Conservation (phyloP, 2,888 invertebrate species). For the Rhabditoides inermis region DNA sequence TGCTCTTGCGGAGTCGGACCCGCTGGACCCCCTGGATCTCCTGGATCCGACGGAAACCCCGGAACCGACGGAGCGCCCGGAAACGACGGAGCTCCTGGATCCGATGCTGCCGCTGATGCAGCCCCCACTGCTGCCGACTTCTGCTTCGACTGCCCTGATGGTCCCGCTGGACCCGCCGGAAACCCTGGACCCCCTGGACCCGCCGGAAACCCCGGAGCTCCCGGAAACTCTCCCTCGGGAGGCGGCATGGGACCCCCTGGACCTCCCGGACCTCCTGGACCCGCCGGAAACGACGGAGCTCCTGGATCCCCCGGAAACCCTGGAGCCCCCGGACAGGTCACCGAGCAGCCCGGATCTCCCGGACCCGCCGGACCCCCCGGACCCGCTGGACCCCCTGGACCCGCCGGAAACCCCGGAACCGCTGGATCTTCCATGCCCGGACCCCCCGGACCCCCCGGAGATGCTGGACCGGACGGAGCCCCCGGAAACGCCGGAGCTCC, state of each 20-base stretch:
- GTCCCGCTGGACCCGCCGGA: constrained; percentile 37
- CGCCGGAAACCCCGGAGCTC: constrained; percentile 32
- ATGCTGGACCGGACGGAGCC: constrained; percentile 25
- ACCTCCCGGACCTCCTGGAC: constrained; percentile 35
- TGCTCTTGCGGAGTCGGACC: too few relatives aligned
- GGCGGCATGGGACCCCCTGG: constrained; percentile 25
- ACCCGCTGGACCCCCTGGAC: too few relatives aligned
- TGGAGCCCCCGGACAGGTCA: constrained; percentile 32
- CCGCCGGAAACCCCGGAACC: too few relatives aligned
- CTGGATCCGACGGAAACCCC: too few relatives aligned
- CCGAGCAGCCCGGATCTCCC: constrained; percentile 18
- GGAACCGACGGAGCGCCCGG: too few relatives aligned
- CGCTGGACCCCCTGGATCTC: too few relatives aligned
- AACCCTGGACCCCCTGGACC: constrained; percentile 34
- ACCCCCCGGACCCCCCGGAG: constrained; percentile 19
- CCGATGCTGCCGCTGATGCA: constrained; percentile 19
- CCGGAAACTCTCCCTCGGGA: constrained; percentile 12
- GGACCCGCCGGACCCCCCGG: too few relatives aligned
- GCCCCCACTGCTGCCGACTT: constrained; percentile 25
- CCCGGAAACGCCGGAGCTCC: constrained; percentile 29
- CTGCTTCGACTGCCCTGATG: constrained; percentile 42
- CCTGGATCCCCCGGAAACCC: constrained; percentile 31
- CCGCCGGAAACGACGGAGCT: constrained; percentile 30
- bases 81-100: constrained; percentile 24
- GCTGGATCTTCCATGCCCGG: too few relatives aligned